Conservation (phyloP, 2,113 vertebrate species). For the Nematolebias whitei region DNA sequence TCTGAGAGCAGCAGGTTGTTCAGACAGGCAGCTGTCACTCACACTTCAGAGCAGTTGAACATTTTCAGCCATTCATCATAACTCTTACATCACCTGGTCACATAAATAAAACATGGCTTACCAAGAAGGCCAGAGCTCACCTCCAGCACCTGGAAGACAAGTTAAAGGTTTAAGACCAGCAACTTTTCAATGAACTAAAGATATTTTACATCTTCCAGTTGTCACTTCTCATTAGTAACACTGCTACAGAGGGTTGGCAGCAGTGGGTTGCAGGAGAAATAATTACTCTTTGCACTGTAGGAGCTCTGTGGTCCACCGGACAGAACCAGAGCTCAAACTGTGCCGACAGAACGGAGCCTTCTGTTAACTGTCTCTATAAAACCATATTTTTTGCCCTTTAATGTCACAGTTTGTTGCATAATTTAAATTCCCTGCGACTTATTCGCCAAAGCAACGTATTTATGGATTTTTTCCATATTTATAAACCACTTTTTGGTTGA, state of each 20-base stretch:
- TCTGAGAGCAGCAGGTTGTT: conserved; percentile 25
- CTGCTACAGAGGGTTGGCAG: conserved; percentile 60
- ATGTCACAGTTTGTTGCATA: no score
- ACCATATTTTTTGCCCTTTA: no score
- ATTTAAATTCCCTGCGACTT: no score
- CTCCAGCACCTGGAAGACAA: neutral
- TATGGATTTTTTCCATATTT: no score
- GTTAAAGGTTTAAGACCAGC: neutral
- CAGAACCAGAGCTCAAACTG: conserved; percentile 52
- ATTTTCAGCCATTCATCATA: conserved; percentile 88
- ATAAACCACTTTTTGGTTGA: no score
- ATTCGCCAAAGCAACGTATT: no score
- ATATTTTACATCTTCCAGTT: neutral
- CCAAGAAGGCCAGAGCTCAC: neutral
- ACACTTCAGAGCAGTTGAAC: conserved; percentile 97
- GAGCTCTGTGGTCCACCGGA: conserved; percentile 45
- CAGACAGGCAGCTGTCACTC: conserved; percentile 73
- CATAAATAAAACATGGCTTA: conserved; percentile 32
- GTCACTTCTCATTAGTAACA: conserved; percentile 75
- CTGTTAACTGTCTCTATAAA: no score
- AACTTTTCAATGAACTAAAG: neutral
- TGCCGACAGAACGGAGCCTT: no score
- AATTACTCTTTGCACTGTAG: conserved; percentile 68
- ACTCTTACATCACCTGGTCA: conserved; percentile 30
- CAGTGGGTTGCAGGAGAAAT: conserved; percentile 78